A percentile compares a stretch with the other conserved stretches of the same genome.
Conservation (phyloP, 2,113 vertebrate genomes). For the Lucifuga dentata region DNA sequence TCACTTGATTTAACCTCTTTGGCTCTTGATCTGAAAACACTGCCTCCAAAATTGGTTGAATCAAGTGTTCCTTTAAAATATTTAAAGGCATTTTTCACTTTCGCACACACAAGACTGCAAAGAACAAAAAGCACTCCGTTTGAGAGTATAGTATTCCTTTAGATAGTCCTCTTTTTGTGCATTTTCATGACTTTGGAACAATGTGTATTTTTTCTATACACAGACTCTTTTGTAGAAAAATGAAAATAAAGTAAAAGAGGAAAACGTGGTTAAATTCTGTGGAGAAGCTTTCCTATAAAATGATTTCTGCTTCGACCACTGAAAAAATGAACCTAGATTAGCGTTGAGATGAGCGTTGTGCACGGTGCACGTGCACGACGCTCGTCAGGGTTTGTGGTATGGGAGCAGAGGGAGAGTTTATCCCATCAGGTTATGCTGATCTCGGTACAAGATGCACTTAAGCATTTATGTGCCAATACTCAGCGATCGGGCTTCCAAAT, state of each 20-base stretch:
- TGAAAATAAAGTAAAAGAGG: conserved; percentile 23
- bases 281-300: conserved; percentile 19
- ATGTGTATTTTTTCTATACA: conserved; percentile 67
- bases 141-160: conserved; percentile 18
- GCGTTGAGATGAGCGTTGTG: conserved; percentile 1
- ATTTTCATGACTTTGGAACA: conserved; percentile 66
- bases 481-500: not conserved
- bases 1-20: conserved; percentile 45
- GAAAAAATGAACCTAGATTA: conserved; percentile 8
- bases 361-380: too few relatives aligned
- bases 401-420: conserved; percentile 1
- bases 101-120: conserved; percentile 36
- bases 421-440: not conserved
- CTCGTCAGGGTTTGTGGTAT: not conserved
- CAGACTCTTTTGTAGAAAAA: conserved; percentile 65
- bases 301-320: conserved; percentile 17
- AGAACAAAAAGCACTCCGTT: conserved; percentile 43
- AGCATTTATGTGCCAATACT: not conserved
- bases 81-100: conserved; percentile 39
- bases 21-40: conserved; percentile 40
- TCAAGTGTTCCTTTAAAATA: conserved; percentile 35
- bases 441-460: not conserved
- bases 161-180: conserved; percentile 41
- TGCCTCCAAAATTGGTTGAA: conserved; percentile 22
- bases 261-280: conserved; percentile 41